These are phyloP conservation scores for Heterotis niloticus DNA, from an alignment of 2,113 vertebrate genomes.

Conservation along the genomic window DNA sequence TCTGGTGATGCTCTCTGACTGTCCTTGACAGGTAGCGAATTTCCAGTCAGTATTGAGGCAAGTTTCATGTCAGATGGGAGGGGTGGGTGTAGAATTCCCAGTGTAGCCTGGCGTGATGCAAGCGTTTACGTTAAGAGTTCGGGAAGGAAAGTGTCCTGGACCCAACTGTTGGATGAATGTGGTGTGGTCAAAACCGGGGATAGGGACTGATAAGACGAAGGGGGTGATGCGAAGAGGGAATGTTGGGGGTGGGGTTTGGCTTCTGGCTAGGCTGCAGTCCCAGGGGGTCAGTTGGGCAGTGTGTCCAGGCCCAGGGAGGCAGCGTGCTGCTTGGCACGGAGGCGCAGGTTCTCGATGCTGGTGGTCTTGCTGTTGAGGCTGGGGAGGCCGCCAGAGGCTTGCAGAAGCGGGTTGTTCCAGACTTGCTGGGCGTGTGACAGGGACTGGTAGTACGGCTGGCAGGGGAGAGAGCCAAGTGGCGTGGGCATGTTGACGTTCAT, in stretches of 20 bases:
- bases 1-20: background rate
- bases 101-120: background rate
- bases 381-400: conserved; percentile 72
- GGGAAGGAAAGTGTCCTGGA: background rate
- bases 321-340: conserved; percentile 93
- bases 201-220: background rate
- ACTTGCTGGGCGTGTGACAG: conserved; percentile 92
- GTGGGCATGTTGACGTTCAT: conserved; percentile 89
- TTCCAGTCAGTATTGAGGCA: background rate
- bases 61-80: background rate
- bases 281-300: conserved; percentile 79
- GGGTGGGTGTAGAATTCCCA: background rate
- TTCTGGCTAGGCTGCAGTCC: background rate
- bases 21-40: background rate
- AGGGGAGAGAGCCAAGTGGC: conserved; percentile 85
- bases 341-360: conserved; percentile 94
- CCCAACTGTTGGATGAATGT: background rate
- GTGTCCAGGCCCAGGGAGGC: conserved; percentile 92
- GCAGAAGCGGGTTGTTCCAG: conserved; percentile 88
- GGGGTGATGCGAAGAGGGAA: conserved; percentile 22
- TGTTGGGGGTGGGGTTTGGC: background rate
- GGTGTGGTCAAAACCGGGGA: background rate
- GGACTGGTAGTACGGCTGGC: conserved; percentile 96
- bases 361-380: conserved; percentile 98
- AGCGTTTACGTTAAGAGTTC: background rate